Evolutionary conservation across 2,888 invertebrate genomes (phyloP), one percentile per base, ranked within the genome.

Genomic region (Ophonus ardosiacus): DNA sequence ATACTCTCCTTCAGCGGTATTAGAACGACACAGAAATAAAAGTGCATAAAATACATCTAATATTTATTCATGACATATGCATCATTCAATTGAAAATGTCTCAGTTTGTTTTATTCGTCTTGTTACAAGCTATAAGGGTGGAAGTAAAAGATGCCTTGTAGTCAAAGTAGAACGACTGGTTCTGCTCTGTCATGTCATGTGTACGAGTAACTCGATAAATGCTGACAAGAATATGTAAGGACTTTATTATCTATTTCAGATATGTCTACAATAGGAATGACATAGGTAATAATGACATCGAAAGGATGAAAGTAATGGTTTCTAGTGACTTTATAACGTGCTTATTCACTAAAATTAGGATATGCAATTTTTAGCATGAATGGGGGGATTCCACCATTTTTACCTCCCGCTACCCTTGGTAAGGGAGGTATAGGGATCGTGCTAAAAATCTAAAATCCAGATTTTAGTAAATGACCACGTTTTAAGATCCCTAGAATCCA

Each of bases 61-160:
- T 59, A 59, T 59, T 59, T 59, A 65, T 65, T 65, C 65, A 65
- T 31, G 59, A 65, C 31, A 31, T 65, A 24, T 31, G 65, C 24
- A 65, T 65, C 65, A 65, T 65, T 65, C 65, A 65, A 65, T 65
- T 65, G 8, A 0, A 65, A 65, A 65, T 18, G 65, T 65, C 21
- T 8, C 21, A n/a, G 31, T 65, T 24, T 63, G 63, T 63, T 65
- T 65, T 65, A 65, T 65, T 24, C 21, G 31, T 7, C 10, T 65
- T 24, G 65, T 65, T 31, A 6, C 31, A 18, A 21, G 65, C 65
- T 13, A 65, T 59, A 8, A 18, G 24, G 59, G 18, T 18, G 56
- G 18, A 18, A 15, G 59, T 31, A 6, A 31, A 31, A 31, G 31
- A 31, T 5, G 31, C 31, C 31, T 31, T 31, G 31, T 31, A 18